Conservation (phyloP, 2,113 vertebrate genomes). For the Neofelis nebulosa region DNA sequence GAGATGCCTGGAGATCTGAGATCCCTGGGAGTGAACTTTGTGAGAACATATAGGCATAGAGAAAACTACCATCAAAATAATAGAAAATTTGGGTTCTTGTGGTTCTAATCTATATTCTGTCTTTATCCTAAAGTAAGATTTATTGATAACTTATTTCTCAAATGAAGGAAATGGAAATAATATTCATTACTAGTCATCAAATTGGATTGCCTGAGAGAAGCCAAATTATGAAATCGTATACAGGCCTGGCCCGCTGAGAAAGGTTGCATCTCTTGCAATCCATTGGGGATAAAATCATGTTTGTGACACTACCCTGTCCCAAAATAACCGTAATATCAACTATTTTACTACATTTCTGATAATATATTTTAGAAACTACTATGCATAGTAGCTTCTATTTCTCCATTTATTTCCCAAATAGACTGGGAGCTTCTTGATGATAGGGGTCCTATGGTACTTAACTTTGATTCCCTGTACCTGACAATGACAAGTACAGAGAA, state of each 20-base stretch:
- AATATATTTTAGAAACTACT: background rate
- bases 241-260: background rate
- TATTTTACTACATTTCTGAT: background rate
- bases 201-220: background rate
- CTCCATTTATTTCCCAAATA: background rate
- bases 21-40: background rate
- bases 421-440: background rate
- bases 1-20: background rate
- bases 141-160: background rate
- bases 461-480: background rate
- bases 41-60: background rate
- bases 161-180: background rate
- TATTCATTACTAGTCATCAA: background rate
- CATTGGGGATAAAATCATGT: background rate
- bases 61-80: background rate
- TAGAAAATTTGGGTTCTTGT: background rate
- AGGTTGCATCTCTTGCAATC: background rate
- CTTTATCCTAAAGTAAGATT: background rate
- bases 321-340: background rate
- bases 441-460: background rate
- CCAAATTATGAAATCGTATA: background rate
- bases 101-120: background rate
- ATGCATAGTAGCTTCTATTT: background rate
- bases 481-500: background rate
- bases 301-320: background rate